phyloP scores from a whole-genome alignment of 23 tunicate species.

The Phallusia fumigata region DNA sequence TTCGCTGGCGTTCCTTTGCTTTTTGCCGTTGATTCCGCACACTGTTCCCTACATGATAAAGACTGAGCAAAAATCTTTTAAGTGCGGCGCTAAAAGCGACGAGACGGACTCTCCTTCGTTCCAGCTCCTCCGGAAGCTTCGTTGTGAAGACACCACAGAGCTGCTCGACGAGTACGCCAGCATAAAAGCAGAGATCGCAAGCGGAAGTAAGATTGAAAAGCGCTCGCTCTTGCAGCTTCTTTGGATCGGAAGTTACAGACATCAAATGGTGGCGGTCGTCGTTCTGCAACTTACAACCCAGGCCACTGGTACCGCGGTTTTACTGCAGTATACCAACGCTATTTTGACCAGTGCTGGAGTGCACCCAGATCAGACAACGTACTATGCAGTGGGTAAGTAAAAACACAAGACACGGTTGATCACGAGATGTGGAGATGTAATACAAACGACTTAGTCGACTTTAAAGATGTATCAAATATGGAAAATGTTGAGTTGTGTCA shows the following conservation, averaged over 20 bases:
- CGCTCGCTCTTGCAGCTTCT: not conserved
- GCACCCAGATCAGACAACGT: not conserved
- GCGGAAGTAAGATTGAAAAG: not conserved
- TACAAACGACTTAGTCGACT: no score
- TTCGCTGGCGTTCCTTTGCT: conserved; percentile 29
- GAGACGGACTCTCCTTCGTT: not conserved
- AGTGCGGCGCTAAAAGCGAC: not conserved
- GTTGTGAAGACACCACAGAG: not conserved
- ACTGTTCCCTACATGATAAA: conserved; percentile 27
- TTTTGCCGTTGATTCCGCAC: conserved; percentile 44
- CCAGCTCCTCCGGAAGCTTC: conserved; percentile 4
- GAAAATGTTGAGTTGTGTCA: no score
- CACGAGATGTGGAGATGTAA: no score
- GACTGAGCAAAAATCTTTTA: not conserved
- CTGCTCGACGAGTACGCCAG: not conserved
- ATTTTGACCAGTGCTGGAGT: conserved; percentile 10
- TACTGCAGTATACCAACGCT: conserved; percentile 3
- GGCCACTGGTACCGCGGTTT: not conserved
- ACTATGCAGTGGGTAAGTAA: conserved; percentile 6
- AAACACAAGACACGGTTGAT: not conserved
- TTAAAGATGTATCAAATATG: no score
- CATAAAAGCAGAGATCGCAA: not conserved
- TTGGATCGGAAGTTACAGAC: conserved; percentile 8
- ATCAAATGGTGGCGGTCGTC: conserved; percentile 6
- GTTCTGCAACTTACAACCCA: not conserved